Evolutionary conservation across 2,797 vertebrate species (phyloP), one percentile per base, ranked within the genome.

Genomic region (Pseudomugil gertrudae): DNA sequence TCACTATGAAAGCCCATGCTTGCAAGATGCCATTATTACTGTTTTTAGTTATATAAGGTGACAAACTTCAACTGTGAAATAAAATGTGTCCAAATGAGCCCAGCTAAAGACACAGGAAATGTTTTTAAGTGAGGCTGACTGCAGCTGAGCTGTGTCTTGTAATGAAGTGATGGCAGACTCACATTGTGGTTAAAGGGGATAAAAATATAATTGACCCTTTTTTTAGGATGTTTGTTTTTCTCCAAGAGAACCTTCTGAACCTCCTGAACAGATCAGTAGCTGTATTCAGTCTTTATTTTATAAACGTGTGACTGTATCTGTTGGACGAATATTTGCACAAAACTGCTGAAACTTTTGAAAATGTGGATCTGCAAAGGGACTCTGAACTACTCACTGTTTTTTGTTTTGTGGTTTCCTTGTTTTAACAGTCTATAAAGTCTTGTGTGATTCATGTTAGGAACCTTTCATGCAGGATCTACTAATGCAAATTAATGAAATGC

Each of bases 281-380:
- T 48, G 35, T 50, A 40, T 21, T 67, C 43, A 36, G 48, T 27
- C 23, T 15, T 29, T 51, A 64, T 51, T 9, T 1, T n/a, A 43
- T 66, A 57, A 60, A 62, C 61, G 11, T 60, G 66, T 81, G 19
- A 69, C 72, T 59, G 26, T 38, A 1, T 83, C 26, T 40, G 57
- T 75, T 69, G 47, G 27, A 9, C 73, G 36, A 66, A 66, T 70
- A 80, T 84, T 86, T 69, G 80, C 83, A 72, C 83, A 87, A 56
- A 71, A 80, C 63, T 77, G 54, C 61, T 57, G 56, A 62, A 63
- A 66, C 5, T 0, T 62, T 66, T 74, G 53, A 71, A 73, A 69
- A 52, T 66, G 33, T 29, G 58, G 59, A 66, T 76, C 69, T 66
- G 38, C 56, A 63, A 88, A 86, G 78, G 78, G 83, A 84, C 65